Conservation (phyloP, 1,140 invertebrate species). For the Listronotus bonariensis region DNA sequence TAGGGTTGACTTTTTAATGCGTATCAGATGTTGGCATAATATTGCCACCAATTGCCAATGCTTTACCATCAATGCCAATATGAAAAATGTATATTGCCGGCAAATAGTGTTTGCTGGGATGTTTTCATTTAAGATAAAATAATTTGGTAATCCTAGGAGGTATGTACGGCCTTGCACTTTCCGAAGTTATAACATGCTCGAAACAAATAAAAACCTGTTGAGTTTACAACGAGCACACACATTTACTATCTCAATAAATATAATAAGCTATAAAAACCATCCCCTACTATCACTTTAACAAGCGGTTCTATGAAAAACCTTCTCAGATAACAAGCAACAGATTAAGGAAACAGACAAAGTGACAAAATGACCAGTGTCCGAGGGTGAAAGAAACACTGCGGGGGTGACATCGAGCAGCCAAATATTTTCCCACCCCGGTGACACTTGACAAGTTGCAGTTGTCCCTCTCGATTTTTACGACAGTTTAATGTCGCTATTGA, state of each 20-base stretch:
- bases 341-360: constrained; percentile 23
- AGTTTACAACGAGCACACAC: too few relatives aligned
- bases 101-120: too few relatives aligned
- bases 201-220: too few relatives aligned
- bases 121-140: too few relatives aligned
- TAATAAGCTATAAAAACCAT: background rate
- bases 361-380: constrained; percentile 25
- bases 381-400: constrained; percentile 3
- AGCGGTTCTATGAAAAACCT: background rate
- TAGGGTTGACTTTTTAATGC: too few relatives aligned
- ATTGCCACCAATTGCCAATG: too few relatives aligned
- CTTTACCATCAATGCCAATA: too few relatives aligned
- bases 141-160: too few relatives aligned
- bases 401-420: constrained; percentile 9
- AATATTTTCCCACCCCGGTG: constrained; percentile 5
- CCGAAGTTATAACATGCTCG: too few relatives aligned
- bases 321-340: constrained; percentile 13
- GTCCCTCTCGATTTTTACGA: constrained; percentile 13
- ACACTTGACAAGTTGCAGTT: constrained; percentile 19
- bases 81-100: too few relatives aligned
- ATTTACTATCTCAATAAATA: background rate
- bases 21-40: too few relatives aligned
- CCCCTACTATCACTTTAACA: background rate
- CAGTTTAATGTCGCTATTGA: constrained; percentile 9
- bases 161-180: too few relatives aligned